Evolutionary conservation across 1,140 invertebrate species (phyloP).

Genomic region (Zaprionus gabonicus): DNA sequence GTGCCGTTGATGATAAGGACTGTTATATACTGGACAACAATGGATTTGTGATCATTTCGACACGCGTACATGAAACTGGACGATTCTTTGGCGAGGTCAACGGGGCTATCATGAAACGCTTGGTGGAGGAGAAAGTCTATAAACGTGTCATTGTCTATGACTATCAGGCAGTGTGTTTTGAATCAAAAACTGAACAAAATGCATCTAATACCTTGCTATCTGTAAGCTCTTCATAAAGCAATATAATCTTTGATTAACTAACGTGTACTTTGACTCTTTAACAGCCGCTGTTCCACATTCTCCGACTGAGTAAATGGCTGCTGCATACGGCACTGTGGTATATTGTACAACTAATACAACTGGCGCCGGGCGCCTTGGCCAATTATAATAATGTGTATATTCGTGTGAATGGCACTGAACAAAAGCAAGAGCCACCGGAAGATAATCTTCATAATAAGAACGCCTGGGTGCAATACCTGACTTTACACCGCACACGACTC

Average conservation of each 20-base stretch:
- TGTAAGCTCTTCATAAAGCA: conserved; percentile 84
- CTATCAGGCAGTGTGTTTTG: conserved; percentile 95
- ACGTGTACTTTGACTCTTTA: conserved; percentile 4
- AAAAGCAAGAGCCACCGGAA: conserved; percentile 50
- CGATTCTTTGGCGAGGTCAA: conserved; percentile 94
- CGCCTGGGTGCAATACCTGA: conserved; percentile 82
- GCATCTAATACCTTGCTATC: conserved; percentile 87
- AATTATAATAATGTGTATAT: conserved; percentile 84
- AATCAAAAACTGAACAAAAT: conserved; percentile 87
- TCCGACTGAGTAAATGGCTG: conserved; percentile 85
- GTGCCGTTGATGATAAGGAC: conserved; percentile 89
- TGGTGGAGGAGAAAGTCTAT: conserved; percentile 92
- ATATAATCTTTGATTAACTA: not conserved
- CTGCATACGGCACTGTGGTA: conserved; percentile 84
- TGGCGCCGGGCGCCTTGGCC: conserved; percentile 78
- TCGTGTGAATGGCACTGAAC: conserved; percentile 65
- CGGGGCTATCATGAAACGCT: conserved; percentile 91
- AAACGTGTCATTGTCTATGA: conserved; percentile 92
- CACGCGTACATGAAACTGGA: conserved; percentile 90
- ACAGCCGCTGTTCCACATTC: conserved; percentile 85
- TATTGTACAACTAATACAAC: conserved; percentile 84
- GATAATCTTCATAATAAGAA: conserved; percentile 55
- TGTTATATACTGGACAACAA: conserved; percentile 96
- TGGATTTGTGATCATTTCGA: conserved; percentile 93
- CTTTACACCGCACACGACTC: conserved; percentile 89